Percentiles rank a stretch among this genome's conserved stretches.
Evolutionary conservation across 2,888 invertebrate species (phyloP).

Genomic region (Strigamia transsilvanica): DNA sequence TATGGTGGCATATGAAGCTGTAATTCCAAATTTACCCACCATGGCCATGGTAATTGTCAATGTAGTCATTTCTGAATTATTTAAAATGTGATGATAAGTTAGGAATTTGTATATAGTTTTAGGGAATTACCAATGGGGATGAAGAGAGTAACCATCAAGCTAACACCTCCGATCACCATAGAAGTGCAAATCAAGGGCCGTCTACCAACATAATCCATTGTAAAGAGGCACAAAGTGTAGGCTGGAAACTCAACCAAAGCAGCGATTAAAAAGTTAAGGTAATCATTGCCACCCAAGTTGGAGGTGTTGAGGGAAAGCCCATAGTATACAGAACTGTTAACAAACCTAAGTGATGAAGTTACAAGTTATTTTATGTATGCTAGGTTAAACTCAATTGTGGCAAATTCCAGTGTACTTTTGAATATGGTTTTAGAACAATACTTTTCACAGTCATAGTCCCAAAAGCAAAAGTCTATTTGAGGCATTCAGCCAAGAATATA

Average conservation of each 20-base stretch:
- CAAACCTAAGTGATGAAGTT: constrained; percentile 78
- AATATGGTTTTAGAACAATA: too few relatives aligned
- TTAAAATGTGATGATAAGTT: background rate
- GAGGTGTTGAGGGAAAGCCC: constrained; percentile 80
- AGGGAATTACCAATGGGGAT: constrained; percentile 69
- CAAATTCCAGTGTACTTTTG: too few relatives aligned
- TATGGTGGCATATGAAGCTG: constrained; percentile 77
- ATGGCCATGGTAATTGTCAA: constrained; percentile 72
- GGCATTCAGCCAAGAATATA: too few relatives aligned
- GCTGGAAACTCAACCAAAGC: constrained; percentile 81
- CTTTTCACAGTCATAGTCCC: too few relatives aligned
- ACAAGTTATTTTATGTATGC: too few relatives aligned
- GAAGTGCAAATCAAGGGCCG: constrained; percentile 75
- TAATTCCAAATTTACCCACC: constrained; percentile 77
- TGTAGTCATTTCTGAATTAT: constrained; percentile 68
- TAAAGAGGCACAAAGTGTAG: constrained; percentile 67
- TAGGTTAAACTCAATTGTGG: too few relatives aligned
- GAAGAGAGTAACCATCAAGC: constrained; percentile 70
- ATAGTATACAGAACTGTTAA: constrained; percentile 79
- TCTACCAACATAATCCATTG: constrained; percentile 76
- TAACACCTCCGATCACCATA: constrained; percentile 72
- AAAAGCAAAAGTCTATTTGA: too few relatives aligned
- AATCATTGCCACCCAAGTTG: constrained; percentile 75
- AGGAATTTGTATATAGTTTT: background rate
- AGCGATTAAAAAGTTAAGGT: constrained; percentile 77